Base-by-base conservation (phyloP, 2,888 invertebrate species). In the Nephrotoma appendiculata region DNA sequence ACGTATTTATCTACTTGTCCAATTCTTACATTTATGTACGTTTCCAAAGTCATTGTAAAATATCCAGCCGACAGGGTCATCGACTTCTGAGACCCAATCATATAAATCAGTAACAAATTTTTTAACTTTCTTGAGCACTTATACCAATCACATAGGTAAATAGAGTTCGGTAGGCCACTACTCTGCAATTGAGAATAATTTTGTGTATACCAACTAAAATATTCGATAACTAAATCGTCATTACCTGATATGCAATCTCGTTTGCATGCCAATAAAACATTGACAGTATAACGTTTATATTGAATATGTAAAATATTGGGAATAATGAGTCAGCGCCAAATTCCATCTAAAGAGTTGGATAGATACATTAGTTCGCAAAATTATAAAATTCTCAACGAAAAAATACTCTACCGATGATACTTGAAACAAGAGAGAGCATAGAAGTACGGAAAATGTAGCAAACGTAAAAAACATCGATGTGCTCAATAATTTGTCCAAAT, bases 191-290 rank as follows among this genome's bases (percentile, higher is more conserved):
- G 43, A 15, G 44, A 85, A 1, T 19, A 83, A 83, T 9, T 15
- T 83, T 31, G 31, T 31, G 31, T 31, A 31, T 3, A 31, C 2
- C 3, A 3, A 31, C 31, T 31, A 3, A 31, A 31, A 31, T 31
- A 31, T 3, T 31, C 31, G 44, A 9, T 44, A 83, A 31, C 9
- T 15, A 41, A 31, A 42, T 42, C 15, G 42, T 71, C 31, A 3
- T 87, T 43, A 87, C 87, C 44, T 83, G 71, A 41, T 41, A 83
- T 6, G 71, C 12, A 19, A 87, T 86, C 57, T 87, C 87, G 84
- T 86, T 86, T 31, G 87, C 86, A 86, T 86, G 87, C 86, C 86
- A 83, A 87, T 87, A 87, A 42, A 86, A 87, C 83, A 86, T 71
- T 86, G 85, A 87, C 42, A 87, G 41, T 41, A 87, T 84, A n/a